These are phyloP conservation scores for Pachycephala philippinensis DNA, from an alignment of 2,113 vertebrate genomes.

Conservation along the genomic window DNA sequence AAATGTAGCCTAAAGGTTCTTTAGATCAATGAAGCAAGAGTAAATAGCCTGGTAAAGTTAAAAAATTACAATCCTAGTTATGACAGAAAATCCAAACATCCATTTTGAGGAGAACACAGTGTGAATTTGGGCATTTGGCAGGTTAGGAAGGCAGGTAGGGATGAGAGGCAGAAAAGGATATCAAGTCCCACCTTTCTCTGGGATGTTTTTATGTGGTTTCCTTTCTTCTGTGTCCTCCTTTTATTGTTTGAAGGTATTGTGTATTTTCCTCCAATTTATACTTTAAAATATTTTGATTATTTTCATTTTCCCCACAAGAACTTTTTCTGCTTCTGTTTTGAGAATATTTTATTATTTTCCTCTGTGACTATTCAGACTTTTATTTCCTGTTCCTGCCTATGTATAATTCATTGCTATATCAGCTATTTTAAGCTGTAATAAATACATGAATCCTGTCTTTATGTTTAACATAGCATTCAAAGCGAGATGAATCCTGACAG, in stretches of 20 bases:
- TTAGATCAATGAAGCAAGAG: background rate
- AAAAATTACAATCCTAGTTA: background rate
- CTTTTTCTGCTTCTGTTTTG: background rate
- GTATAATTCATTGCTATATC: background rate
- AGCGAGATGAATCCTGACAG: background rate
- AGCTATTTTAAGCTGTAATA: background rate
- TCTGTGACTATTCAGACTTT: background rate
- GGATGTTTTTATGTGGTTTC: background rate
- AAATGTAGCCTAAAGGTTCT: background rate
- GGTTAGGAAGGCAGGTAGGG: background rate
- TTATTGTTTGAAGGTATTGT: background rate
- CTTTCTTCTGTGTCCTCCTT: background rate
- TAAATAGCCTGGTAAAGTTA: background rate
- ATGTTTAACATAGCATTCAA: background rate
- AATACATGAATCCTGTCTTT: background rate
- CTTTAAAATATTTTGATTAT: background rate
- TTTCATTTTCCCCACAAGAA: background rate
- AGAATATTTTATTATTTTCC: background rate
- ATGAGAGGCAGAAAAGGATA: background rate
- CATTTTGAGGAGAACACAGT: background rate
- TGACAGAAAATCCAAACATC: background rate
- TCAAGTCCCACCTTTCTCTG: background rate
- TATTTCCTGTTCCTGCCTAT: background rate
- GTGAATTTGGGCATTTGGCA: background rate
- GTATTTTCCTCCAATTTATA: background rate